These are phyloP conservation scores for Tympanoctomys barrerae DNA, from an alignment of 2,797 vertebrate genomes.

Conservation along the genomic window DNA sequence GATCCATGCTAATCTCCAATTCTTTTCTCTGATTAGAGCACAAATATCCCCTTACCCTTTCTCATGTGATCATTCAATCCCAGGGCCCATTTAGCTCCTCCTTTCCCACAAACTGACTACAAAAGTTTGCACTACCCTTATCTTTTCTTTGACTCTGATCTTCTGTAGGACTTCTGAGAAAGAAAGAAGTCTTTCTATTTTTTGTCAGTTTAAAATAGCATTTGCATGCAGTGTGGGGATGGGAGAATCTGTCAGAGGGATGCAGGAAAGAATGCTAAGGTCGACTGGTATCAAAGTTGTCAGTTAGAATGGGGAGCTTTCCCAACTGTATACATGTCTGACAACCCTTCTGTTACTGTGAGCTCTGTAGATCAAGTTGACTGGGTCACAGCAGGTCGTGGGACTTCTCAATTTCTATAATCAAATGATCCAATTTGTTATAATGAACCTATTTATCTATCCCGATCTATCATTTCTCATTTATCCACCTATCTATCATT, in stretches of 20 bases:
- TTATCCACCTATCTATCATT: no score
- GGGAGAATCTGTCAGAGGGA: background rate
- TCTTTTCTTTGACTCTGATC: background rate
- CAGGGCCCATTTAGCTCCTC: background rate
- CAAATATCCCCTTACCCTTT: background rate
- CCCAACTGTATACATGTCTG: background rate
- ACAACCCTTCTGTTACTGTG: background rate
- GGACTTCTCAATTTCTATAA: background rate
- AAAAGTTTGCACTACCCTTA: background rate
- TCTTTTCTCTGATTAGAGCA: background rate
- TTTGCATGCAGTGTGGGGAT: background rate
- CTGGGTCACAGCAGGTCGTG: background rate
- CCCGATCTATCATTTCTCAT: no score
- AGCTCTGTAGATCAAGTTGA: background rate
- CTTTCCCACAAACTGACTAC: background rate
- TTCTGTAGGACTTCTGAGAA: background rate
- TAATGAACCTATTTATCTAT: background rate
- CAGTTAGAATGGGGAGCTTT: background rate
- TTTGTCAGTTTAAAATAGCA: background rate
- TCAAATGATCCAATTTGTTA: background rate
- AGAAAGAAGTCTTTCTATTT: background rate
- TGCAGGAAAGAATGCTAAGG: background rate
- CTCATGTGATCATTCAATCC: background rate
- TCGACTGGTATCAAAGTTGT: no score
- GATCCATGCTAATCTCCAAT: background rate